Percentiles rank a stretch among this genome's conserved stretches.
These are phyloP conservation scores for Gobionotothen gibberifrons DNA, from an alignment of 2,797 vertebrate species.

Conservation along the genomic window DNA sequence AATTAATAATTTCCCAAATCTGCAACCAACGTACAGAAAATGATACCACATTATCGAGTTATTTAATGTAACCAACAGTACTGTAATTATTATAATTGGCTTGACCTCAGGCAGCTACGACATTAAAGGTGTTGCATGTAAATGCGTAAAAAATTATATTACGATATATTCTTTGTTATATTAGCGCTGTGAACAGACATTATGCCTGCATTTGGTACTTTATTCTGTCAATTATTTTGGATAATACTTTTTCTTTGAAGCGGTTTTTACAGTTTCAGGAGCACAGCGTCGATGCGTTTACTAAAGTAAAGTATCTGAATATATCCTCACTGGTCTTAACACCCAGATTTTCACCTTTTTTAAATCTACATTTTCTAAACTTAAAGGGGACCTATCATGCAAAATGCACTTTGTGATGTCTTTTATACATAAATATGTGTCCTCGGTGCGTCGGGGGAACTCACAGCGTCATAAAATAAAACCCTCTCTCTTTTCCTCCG, in stretches of 20 bases:
- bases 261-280: background rate
- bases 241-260: background rate
- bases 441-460: no score
- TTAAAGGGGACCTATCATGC: no score
- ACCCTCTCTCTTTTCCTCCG: no score
- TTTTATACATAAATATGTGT: no score
- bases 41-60: background rate
- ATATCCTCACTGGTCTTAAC: background rate
- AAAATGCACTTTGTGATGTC: no score
- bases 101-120: background rate
- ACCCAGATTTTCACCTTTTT: background rate
- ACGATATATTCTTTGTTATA: background rate
- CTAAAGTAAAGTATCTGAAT: background rate
- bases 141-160: background rate
- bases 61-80: background rate
- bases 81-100: background rate
- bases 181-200: background rate
- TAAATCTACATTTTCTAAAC: no score
- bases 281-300: background rate
- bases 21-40: background rate
- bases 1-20: background rate
- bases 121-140: background rate
- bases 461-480: no score
- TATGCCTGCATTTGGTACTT: background rate
- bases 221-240: background rate